Base-by-base conservation (phyloP, 2,888 invertebrate species). In the Encarsia formosa region DNA sequence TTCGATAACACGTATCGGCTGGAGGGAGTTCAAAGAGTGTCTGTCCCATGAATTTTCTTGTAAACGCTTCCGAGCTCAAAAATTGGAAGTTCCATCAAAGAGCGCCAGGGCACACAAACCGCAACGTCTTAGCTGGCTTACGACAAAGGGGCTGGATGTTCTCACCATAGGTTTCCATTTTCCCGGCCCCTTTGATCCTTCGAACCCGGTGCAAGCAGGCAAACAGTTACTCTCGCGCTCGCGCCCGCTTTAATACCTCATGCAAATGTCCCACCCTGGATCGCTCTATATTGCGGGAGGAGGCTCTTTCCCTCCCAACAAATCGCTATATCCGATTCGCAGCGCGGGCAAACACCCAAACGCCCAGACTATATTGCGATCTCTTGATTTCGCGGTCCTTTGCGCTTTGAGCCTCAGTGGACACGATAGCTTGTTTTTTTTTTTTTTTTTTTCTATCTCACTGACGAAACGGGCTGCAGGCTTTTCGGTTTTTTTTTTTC, bases 301-400 rank as follows among this genome's bases (percentile, higher is more conserved):
- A n/a, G n/a, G n/a, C n/a, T n/a, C n/a, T n/a, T n/a, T n/a, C n/a
- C 70, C 73, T 68, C 63, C 66, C 65, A 73, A 71, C 71, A 70
- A 73, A 73, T 72, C 72, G 68, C 66, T 70, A 69, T 67, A 70
- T 67, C 70, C 69, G 65, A 67, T 67, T 69, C 64, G 16, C 31
- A 24, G 20, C 26, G 26, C 26, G 26, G 6, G 26, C 26, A 11
- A 26, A 11, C 34, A 46, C 48, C 32, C 55, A 38, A 5, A n/a
- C 32, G 43, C 26, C 54, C 45, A 24, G 38, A 45, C 26, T 49
- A n/a, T 16, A 54, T 54, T 38, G 49, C n/a, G n/a, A n/a, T n/a
- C 45, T 46, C 49, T 54, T 53, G 53, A 53, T 53, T 53, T 53
- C 41, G 37, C 39, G 45, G 29, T 48, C 52, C 34, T 52, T 52